phyloP scores from a whole-genome alignment of 2,888 invertebrate genomes.

The Ophraella communa region DNA sequence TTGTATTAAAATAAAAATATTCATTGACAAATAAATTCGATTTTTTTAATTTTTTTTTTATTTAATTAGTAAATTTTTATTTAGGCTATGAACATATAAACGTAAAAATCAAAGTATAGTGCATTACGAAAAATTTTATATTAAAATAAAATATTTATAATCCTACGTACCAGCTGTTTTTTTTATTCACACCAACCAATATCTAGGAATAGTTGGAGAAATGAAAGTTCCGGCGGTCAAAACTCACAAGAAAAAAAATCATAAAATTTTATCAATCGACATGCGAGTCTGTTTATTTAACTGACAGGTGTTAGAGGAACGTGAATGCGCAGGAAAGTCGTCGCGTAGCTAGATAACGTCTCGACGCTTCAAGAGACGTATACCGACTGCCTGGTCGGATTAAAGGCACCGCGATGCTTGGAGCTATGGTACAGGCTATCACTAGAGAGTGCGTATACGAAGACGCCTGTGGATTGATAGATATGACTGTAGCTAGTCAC shows the following conservation, averaged over 20 bases:
- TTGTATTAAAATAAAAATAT: too few species aligned
- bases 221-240: neutral
- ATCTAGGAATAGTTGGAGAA: neutral
- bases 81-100: too few species aligned
- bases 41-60: too few species aligned
- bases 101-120: neutral
- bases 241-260: slow-evolving; percentile 11
- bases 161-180: neutral
- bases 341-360: slow-evolving; percentile 17
- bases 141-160: neutral
- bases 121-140: neutral
- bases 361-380: slow-evolving; percentile 26
- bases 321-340: slow-evolving; percentile 12
- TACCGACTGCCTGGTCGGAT: slow-evolving; percentile 29
- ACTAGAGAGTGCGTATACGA: slow-evolving; percentile 4
- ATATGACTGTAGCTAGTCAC: neutral
- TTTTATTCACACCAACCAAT: neutral
- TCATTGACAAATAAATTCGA: too few species aligned
- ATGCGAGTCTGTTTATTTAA: slow-evolving; percentile 18
- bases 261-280: slow-evolving; percentile 13
- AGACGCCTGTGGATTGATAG: neutral
- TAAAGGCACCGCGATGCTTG: slow-evolving; percentile 21
- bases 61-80: neutral
- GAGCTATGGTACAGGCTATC: slow-evolving; percentile 13
- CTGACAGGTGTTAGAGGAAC: slow-evolving; percentile 28